A percentile compares a stretch with the other conserved stretches of the same genome.
Evolutionary conservation across 2,888 invertebrate genomes (phyloP).

Genomic region (Salpingus planirostris): DNA sequence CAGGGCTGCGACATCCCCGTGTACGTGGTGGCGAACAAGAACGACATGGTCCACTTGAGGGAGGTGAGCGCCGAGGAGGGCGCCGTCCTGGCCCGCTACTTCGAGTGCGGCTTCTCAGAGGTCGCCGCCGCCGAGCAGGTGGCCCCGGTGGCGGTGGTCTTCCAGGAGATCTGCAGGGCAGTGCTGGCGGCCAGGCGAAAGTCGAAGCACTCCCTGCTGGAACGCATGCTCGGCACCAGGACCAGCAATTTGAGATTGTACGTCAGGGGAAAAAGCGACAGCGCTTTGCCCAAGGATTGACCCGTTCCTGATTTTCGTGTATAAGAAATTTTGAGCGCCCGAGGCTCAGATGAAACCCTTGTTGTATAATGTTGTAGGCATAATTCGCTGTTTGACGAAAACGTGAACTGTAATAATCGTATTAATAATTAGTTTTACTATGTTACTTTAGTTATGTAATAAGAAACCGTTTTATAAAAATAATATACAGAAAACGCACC

Average conservation of each 20-base stretch:
- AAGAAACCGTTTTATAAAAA: no score
- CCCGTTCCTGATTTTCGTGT: no score
- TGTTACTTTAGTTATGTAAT: no score
- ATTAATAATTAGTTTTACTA: no score
- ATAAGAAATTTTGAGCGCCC: no score
- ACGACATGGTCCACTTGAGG: slow-evolving; percentile 82
- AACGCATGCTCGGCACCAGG: slow-evolving; percentile 74
- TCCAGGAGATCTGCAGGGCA: slow-evolving; percentile 78
- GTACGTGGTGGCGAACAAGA: slow-evolving; percentile 83
- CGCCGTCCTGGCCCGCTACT: slow-evolving; percentile 78
- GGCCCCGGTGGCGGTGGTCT: slow-evolving; percentile 69
- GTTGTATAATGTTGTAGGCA: no score
- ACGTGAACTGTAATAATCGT: no score
- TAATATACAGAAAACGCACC: no score
- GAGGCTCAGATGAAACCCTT: no score
- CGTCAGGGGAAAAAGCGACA: slow-evolving; percentile 81
- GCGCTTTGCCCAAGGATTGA: slow-evolving; percentile 79
- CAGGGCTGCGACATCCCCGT: slow-evolving; percentile 64
- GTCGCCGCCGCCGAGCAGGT: slow-evolving; percentile 85
- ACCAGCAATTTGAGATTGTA: slow-evolving; percentile 61
- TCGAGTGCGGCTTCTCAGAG: slow-evolving; percentile 81
- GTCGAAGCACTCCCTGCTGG: slow-evolving; percentile 75
- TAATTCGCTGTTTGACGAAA: no score
- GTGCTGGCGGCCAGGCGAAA: slow-evolving; percentile 69
- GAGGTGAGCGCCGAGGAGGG: slow-evolving; percentile 85